Evolutionary conservation across 2,797 vertebrate genomes (phyloP).

Genomic region (Smutsia gigantea): DNA sequence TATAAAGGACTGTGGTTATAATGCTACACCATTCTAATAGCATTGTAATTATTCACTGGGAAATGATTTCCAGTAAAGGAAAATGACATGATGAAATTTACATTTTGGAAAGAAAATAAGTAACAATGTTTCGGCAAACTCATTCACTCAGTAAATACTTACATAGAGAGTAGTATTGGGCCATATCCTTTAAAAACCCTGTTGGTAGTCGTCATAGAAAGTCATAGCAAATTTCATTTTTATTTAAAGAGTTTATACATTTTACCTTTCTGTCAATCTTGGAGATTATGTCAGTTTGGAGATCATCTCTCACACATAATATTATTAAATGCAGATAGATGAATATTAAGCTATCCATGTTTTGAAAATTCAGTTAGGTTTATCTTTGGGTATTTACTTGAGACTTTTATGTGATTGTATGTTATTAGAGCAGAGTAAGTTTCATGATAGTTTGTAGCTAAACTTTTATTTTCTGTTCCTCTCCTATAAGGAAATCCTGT

Average conservation of each 20-base stretch:
- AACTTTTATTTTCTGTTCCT: not conserved
- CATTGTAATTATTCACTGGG: too few species aligned
- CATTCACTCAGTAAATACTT: not conserved
- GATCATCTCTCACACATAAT: not conserved
- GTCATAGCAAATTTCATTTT: not conserved
- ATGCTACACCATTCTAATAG: not conserved
- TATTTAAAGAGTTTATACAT: slow-evolving; percentile 11
- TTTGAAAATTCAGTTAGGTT: not conserved
- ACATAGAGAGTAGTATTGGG: not conserved
- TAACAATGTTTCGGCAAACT: not conserved
- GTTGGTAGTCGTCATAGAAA: not conserved
- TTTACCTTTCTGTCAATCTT: slow-evolving; percentile 33
- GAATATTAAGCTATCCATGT: not conserved
- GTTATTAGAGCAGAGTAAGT: not conserved
- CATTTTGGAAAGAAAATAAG: slow-evolving; percentile 26
- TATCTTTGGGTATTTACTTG: slow-evolving; percentile 20
- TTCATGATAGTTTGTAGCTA: not conserved
- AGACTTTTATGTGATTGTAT: slow-evolving; percentile 26
- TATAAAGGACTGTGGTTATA: not conserved
- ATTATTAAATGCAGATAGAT: not conserved
- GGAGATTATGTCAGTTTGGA: not conserved
- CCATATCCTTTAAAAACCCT: not conserved
- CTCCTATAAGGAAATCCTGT: not conserved
- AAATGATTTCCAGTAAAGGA: slow-evolving; percentile 17
- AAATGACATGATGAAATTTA: not conserved